Base-by-base conservation (phyloP, 1,140 invertebrate genomes). In the Pinna nobilis region DNA sequence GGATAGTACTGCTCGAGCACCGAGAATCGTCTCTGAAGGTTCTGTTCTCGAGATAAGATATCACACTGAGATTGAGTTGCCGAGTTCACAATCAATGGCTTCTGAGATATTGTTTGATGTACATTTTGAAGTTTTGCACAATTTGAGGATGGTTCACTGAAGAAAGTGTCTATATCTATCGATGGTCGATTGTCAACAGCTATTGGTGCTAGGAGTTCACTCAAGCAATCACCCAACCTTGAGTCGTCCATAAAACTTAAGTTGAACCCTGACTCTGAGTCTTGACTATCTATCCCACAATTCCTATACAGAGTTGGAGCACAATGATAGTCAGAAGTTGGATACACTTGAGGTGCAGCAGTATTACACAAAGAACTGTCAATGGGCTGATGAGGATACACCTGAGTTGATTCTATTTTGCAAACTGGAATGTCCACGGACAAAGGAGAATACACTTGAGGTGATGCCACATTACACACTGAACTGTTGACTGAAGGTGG, bases 121-220 rank as follows among this genome's bases (percentile, higher is more conserved):
- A 30, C 49, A 65, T 1, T 75, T 67, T 18, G 57, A 51, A n/a
- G 63, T 61, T 32, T 70, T 33, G n/a, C 49, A 61, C 20, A 61
- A 66, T 59, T 75, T 59, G 3, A 75, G 61, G 44, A n/a, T n/a
- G n/a, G n/a, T n/a, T 75, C 73, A 51, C 55, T 59, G 60, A 75
- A 75, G 73, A 75, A 70, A 11, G 60, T 66, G 35, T 75, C 65
- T 7, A 59, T 75, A 32, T 64, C 50, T 4, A 75, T 23, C 5
- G 73, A 59, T n/a, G n/a, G n/a, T n/a, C n/a, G n/a, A 41, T 67
- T 75, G 18, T 75, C 67, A 4, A 67, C 65, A 32, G 65, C 57
- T 44, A 66, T 66, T 39, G 66, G 65, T 20, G 66, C 73, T 23
- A 75, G 67, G 15, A 75, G 41, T 47, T 55, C 67, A 18, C 30